These are phyloP conservation scores for Macaca nemestrina DNA, from an alignment of 2,113 vertebrate genomes.

Conservation along the genomic window DNA sequence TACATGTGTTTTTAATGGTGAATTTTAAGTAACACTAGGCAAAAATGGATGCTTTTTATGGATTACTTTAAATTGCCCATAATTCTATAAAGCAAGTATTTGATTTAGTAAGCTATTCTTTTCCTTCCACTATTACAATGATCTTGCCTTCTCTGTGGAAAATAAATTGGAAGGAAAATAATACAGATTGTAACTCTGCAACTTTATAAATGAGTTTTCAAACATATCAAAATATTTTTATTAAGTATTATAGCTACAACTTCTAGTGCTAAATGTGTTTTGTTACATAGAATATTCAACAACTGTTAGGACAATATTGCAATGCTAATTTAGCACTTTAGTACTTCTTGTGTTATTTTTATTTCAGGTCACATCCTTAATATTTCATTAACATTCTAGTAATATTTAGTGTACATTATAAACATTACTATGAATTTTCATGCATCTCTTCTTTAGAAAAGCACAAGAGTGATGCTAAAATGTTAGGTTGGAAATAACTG, in stretches of 20 bases:
- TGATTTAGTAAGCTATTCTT: constrained; percentile 4
- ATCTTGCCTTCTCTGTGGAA: background rate
- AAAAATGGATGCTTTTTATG: background rate
- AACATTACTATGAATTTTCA: constrained; percentile 33
- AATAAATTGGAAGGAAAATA: constrained; percentile 17
- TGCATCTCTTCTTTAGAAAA: constrained; percentile 58
- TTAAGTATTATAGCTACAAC: background rate
- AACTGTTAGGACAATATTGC: background rate
- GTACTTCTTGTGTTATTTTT: constrained; percentile 16
- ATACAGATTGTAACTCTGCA: background rate
- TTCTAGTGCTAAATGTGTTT: constrained; percentile 49
- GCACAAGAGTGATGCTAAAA: background rate
- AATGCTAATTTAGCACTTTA: constrained; percentile 51
- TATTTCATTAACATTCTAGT: constrained; percentile 55
- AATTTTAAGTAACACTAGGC: constrained; percentile 8
- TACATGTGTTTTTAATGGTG: background rate
- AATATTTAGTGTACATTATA: constrained; percentile 38
- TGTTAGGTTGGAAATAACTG: background rate
- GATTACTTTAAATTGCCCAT: background rate
- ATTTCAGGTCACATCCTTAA: constrained; percentile 20
- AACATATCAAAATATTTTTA: background rate
- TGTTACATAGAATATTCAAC: constrained; percentile 3
- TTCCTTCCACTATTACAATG: background rate
- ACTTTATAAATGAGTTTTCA: constrained; percentile 18
- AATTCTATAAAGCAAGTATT: constrained; percentile 43